Base-by-base conservation (phyloP, 2,888 invertebrate genomes). In the Platycheirus rosarum region DNA sequence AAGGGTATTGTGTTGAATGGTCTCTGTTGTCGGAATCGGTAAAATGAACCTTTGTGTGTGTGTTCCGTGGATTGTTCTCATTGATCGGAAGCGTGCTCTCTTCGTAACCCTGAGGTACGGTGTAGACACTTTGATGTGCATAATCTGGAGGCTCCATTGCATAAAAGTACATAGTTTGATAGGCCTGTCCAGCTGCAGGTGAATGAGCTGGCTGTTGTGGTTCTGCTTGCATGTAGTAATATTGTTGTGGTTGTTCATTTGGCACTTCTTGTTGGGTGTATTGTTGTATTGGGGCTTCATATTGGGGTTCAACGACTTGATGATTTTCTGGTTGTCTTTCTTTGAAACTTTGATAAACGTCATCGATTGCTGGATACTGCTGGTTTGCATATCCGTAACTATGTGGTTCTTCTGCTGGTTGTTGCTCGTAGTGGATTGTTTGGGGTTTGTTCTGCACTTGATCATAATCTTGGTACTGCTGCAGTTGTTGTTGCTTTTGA, bases 31-130 rank as follows among this genome's bases (percentile, higher is more conserved):
- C 74, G 42, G 79, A 42, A 2, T 86, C 85, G 3, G 88, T 88
- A 76, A 90, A 91, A 53, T 88, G 85, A 8, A 90, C 89, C 69
- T 89, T 89, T 3, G 91, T 91, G 79, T 91, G 91, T 0, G 89
- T 89, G 55, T 86, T 65, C 2, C 89, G 87, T 0, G 91, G 91
- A 86, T 87, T 90, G 76, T 91, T 91, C 84, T 91, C 91, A 2
- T 86, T 87, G 1, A 88, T 86, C 32, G 87, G 87, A 11, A 87
- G 69, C 2, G 85, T 65, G 1, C 37, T 60, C 2, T 77, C 57
- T 9, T 84, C 84, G 7, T 80, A 70, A 14, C 49, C 69, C 13
- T 40, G 65, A 1, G 68, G 84, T 16, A 57, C 63, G 1, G 44
- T 68, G 42, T 73, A 60, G 4, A 32, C 42, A 2, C 13, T 77